Evolutionary conservation across 2,888 invertebrate genomes (phyloP), one percentile per base, ranked within the genome.

Genomic region (Seira sanloemensis): DNA sequence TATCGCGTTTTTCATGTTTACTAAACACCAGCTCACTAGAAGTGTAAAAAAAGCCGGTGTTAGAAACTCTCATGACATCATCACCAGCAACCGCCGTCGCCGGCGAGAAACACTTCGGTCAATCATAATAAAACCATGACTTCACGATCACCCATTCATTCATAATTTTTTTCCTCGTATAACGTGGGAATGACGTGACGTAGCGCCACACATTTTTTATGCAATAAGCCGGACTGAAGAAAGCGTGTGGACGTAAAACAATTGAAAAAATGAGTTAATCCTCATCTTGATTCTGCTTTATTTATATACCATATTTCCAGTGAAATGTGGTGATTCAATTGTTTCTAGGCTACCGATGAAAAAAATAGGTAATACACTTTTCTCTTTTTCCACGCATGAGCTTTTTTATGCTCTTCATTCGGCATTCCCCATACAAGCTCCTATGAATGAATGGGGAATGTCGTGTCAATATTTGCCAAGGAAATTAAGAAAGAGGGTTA

Each of bases 61-160:
- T 73, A 62, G 73, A 73, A 81, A 62, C 50, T 73, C 67, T 62
- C 21, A 84, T 84, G 84, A 84, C 84, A 84, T 84, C 84, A 84
- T 84, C 78, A 67, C 19, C 23, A 62, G 21, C 62, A n/a, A n/a
- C 62, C 62, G 62, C n/a, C 62, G 62, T 62, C 19, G 62, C 9
- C 62, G 62, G 21, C 62, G n/a, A 19, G 21, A 2, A 21, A 2
- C 12, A 50, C 16, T 50, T 12, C 66, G 62, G 83, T 78, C 83
- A 84, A 84, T 78, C 83, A 73, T 75, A 46, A 77, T 68, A 67
- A 69, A 77, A 76, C 77, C 84, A 71, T 84, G 84, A 78, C 84
- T 78, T 84, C 78, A 84, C 78, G 78, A 67, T 68, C 74, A 62
- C 62, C 62, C 83, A 83, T 84, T 84, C 62, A 62, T 62, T 62